A percentile compares a stretch with the other conserved stretches of the same genome.
Conservation (phyloP, 2,113 vertebrate genomes). For the Mustela nigripes region DNA sequence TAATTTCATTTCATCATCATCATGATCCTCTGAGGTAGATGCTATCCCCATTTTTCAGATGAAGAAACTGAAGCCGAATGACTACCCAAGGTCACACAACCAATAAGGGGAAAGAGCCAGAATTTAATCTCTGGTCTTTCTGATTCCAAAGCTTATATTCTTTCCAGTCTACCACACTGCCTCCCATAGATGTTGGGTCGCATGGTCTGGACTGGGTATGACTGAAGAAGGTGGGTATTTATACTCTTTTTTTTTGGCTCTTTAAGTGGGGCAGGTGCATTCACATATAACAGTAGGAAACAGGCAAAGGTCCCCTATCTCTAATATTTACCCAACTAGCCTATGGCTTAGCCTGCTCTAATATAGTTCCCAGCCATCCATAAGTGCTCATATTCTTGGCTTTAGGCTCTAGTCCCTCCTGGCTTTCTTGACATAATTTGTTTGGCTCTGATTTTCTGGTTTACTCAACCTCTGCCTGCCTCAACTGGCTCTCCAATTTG, state of each 20-base stretch:
- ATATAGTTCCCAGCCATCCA: neutral
- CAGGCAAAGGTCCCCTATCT: neutral
- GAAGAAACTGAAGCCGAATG: conserved; percentile 5
- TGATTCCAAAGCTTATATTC: neutral
- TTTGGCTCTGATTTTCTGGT: conserved; percentile 34
- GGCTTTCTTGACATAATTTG: conserved; percentile 32
- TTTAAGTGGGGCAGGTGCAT: neutral
- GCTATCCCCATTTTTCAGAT: conserved; percentile 39
- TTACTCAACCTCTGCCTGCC: conserved; percentile 34
- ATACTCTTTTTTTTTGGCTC: neutral
- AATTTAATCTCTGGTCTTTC: conserved; percentile 23
- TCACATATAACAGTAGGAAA: neutral
- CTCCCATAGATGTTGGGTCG: neutral
- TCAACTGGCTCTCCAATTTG: neutral
- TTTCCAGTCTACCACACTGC: neutral
- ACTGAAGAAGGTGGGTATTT: neutral
- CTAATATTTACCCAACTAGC: conserved; percentile 22
- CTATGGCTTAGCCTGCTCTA: neutral
- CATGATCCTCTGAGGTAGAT: neutral
- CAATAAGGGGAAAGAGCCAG: neutral
- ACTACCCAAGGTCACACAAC: neutral
- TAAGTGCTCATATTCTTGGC: neutral
- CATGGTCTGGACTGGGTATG: neutral
- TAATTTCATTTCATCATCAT: conserved; percentile 35
- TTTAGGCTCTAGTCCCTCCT: neutral